phyloP scores from a whole-genome alignment of 2,888 invertebrate genomes.

The Rapana venosa region DNA sequence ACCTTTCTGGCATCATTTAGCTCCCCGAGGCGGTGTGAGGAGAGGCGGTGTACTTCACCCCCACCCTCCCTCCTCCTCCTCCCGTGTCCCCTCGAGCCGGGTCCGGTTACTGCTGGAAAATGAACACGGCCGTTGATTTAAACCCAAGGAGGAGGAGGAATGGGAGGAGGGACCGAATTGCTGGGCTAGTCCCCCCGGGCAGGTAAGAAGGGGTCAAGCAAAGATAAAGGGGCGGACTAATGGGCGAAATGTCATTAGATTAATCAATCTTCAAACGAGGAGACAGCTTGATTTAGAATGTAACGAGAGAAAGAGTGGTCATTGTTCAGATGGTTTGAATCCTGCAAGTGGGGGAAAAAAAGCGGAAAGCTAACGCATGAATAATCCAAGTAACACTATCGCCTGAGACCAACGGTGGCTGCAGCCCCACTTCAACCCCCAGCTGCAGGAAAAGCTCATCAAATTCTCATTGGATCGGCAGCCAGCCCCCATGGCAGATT shows the following conservation, averaged over 20 bases:
- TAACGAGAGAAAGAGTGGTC: slow-evolving; percentile 16
- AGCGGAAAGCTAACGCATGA: slow-evolving; percentile 13
- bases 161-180: not conserved
- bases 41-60: not conserved
- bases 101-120: not conserved
- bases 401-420: not conserved
- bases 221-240: not conserved
- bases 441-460: slow-evolving; percentile 24
- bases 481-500: not conserved
- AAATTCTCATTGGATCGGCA: slow-evolving; percentile 13
- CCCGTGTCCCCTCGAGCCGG: not conserved
- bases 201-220: not conserved
- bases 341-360: not conserved
- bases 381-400: slow-evolving; percentile 19
- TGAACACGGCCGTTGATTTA: not conserved
- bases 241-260: slow-evolving; percentile 13
- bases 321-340: not conserved
- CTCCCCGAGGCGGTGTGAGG: too few species aligned
- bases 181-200: not conserved
- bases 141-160: not conserved
- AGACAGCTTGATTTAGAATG: not conserved
- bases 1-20: not conserved
- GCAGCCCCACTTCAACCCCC: not conserved
- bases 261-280: not conserved
- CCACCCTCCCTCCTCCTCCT: not conserved